Base-by-base conservation (phyloP, 1,140 invertebrate species). In the Megathymus violae region DNA sequence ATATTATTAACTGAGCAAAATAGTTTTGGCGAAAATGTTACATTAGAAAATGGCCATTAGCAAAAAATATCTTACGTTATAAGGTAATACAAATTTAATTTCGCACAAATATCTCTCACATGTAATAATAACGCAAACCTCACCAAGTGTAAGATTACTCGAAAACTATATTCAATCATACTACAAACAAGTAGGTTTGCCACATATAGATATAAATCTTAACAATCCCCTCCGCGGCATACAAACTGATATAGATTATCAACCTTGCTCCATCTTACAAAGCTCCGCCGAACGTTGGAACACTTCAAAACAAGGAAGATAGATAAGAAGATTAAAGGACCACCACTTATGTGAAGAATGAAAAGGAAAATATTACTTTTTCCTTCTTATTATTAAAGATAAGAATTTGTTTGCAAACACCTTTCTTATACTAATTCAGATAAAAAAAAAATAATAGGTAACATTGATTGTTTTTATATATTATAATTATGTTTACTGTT, bases 231-330 rank as follows among this genome's bases (percentile, higher is more conserved):
- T 70, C 58, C 69, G 64, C 65, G 64, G 44, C 65, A 71, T 69
- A 75, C 76, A 81, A 81, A 78, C 76, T 76, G 76, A 77, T 79
- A 82, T 79, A 81, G 76, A 77, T 81, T 81, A 77, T 82, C 72
- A 75, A 74, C 74, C 77, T 63, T 70, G 65, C 62, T 69, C 72
- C 66, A 67, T 56, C 63, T 59, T 64, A 68, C 71, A 78, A 73
- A 78, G 71, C 64, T 69, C 73, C 71, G 14, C 62, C 69, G 70
- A 68, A 64, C 75, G 67, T 66, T 71, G 63, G 63, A 74, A 78
- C 69, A 78, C 71, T 80, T 80, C 77, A 80, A 80, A 82, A 82
- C 76, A 82, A 80, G 73, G 71, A 78, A 72, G 76, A 60, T 54
- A 59, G 66, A 68, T 76, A 83, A 80, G 76, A 73, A 79, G 78